Conservation (phyloP, 1,140 invertebrate species). For the Drosophila gunungcola region DNA sequence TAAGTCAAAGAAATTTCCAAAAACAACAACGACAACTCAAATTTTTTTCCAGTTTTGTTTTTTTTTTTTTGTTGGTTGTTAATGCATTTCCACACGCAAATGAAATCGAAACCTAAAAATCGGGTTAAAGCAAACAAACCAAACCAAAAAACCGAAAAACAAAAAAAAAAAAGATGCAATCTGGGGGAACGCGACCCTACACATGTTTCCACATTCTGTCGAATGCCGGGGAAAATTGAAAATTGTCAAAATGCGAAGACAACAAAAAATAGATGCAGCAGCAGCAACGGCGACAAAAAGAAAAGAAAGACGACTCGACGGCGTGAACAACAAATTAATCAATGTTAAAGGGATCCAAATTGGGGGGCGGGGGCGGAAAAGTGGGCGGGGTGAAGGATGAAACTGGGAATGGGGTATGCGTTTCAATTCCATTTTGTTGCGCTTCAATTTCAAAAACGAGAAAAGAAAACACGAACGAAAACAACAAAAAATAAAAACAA, state of each 20-base stretch:
- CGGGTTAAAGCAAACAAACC: constrained; percentile 31
- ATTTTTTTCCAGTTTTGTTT: constrained; percentile 16
- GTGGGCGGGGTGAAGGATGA: constrained; percentile 10
- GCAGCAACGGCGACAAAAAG: constrained; percentile 4
- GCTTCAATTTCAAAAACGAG: constrained; percentile 11
- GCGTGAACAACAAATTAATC: constrained; percentile 64
- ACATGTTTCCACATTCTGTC: constrained; percentile 14
- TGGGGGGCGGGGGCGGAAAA: background rate
- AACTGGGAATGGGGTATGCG: constrained; percentile 2
- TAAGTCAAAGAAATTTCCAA: constrained; percentile 13
- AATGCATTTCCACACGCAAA: constrained; percentile 54
- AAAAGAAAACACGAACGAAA: background rate
- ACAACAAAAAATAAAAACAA: constrained; percentile 25
- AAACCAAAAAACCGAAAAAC: constrained; percentile 7
- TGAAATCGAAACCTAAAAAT: constrained; percentile 66
- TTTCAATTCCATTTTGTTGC: constrained; percentile 27
- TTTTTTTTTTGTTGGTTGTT: constrained; percentile 12
- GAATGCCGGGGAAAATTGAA: constrained; percentile 51
- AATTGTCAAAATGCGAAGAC: constrained; percentile 55
- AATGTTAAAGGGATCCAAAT: constrained; percentile 44
- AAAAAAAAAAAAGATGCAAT: constrained; percentile 21
- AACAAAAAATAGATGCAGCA: constrained; percentile 16
- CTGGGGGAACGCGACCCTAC: constrained; percentile 3
- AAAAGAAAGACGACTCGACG: constrained; percentile 9
- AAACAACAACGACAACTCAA: constrained; percentile 13